Conservation (phyloP, 2,888 invertebrate species). For the Caradrina kadenii region DNA sequence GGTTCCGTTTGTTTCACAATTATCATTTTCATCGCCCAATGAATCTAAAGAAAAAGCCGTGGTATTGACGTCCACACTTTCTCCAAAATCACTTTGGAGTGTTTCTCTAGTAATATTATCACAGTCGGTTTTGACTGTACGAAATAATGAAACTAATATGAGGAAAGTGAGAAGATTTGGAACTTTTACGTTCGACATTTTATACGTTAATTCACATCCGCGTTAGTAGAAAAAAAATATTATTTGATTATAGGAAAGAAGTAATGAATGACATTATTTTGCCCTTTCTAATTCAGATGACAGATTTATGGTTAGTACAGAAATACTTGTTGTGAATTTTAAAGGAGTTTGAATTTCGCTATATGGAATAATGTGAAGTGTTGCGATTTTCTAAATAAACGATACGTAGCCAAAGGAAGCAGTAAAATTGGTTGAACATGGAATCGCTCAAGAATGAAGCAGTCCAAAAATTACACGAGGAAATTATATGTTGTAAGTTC, state of each 20-base stretch:
- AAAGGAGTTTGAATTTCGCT: slow-evolving; percentile 28
- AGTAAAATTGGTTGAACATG: slow-evolving; percentile 61
- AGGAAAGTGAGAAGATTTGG: slow-evolving; percentile 66
- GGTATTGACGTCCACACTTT: slow-evolving; percentile 66
- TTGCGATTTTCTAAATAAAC: slow-evolving; percentile 1
- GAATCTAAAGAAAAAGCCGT: slow-evolving; percentile 53
- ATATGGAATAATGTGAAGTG: no score
- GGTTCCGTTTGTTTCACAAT: slow-evolving; percentile 65
- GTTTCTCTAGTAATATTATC: slow-evolving; percentile 67
- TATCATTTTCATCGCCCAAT: slow-evolving; percentile 65
- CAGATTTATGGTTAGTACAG: background rate
- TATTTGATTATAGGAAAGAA: no score
- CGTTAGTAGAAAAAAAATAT: background rate
- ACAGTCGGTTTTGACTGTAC: slow-evolving; percentile 62
- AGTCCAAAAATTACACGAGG: slow-evolving; percentile 61
- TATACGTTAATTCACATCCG: slow-evolving; percentile 41
- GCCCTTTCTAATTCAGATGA: slow-evolving; percentile 5
- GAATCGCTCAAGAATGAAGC: slow-evolving; percentile 60
- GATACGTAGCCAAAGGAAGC: slow-evolving; percentile 45
- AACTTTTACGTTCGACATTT: slow-evolving; percentile 64
- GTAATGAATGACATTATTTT: no score
- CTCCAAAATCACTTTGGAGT: slow-evolving; percentile 65
- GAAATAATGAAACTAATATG: slow-evolving; percentile 71
- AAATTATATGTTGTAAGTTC: slow-evolving; percentile 67
- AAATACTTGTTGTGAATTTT: background rate